A percentile compares a stretch with the other conserved stretches of the same genome.
Conservation (phyloP, 2,888 invertebrate species). For the Copidosoma aretas region DNA sequence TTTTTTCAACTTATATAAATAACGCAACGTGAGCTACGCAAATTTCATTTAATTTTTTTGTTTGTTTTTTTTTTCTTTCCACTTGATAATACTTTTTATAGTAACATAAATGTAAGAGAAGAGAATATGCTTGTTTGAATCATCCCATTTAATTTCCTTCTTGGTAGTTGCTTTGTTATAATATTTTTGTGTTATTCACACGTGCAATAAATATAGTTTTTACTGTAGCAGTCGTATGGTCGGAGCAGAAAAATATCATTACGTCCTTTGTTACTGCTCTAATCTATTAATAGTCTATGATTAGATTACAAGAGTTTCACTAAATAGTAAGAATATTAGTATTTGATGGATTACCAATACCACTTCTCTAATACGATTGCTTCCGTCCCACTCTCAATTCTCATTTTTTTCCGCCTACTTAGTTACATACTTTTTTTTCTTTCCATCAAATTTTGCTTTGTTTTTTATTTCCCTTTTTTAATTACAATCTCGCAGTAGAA, state of each 20-base stretch:
- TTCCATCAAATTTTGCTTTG: constrained; percentile 2
- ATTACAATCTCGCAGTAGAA: constrained; percentile 30
- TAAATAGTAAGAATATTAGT: constrained; percentile 49
- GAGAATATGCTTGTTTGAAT: constrained; percentile 15
- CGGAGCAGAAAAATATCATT: constrained; percentile 46
- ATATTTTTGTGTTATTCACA: constrained; percentile 15
- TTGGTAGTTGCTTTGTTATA: constrained; percentile 8
- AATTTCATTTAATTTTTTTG: not conserved
- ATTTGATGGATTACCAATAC: constrained; percentile 41
- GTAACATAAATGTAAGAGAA: constrained; percentile 27
- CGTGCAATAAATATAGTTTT: constrained; percentile 42
- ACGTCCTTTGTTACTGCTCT: constrained; percentile 46
- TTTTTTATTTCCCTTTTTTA: not conserved
- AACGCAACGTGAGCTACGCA: constrained; percentile 3
- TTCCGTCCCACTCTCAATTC: constrained; percentile 41
- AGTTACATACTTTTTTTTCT: constrained; percentile 4
- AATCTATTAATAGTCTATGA: constrained; percentile 49
- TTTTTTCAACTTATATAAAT: not conserved
- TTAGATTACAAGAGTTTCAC: constrained; percentile 52
- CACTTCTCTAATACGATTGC: constrained; percentile 47
- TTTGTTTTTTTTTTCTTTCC: not conserved
- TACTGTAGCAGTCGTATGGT: constrained; percentile 21
- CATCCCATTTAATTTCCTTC: constrained; percentile 7
- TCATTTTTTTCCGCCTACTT: constrained; percentile 5
- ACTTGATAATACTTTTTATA: not conserved